Percentiles rank a stretch among this genome's conserved stretches.
phyloP scores from a whole-genome alignment of 2,888 invertebrate species.

The Liodrosophila aerea region DNA sequence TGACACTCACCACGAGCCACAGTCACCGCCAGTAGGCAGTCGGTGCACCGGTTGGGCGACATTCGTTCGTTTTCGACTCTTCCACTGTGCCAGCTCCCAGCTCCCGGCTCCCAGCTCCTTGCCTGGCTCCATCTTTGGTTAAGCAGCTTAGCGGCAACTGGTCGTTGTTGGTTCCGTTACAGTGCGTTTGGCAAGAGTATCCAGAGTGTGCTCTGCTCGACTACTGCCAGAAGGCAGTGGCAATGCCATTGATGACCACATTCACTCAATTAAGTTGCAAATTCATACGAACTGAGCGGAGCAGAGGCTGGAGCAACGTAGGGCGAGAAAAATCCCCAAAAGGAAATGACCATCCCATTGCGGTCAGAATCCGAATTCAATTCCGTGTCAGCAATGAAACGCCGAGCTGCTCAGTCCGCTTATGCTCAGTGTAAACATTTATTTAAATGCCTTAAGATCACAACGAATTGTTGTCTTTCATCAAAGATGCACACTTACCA shows the following conservation, averaged over 20 bases:
- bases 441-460: constrained; percentile 35
- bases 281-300: constrained; percentile 31
- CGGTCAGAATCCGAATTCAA: no score
- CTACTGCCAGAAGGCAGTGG: neutral
- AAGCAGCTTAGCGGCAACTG: constrained; percentile 64
- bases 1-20: neutral
- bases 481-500: no score
- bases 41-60: neutral
- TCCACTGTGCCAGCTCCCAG: neutral
- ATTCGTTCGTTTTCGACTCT: no score
- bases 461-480: constrained; percentile 9
- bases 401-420: no score
- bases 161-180: constrained; percentile 22
- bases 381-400: no score
- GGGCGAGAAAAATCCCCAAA: no score
- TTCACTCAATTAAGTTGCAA: constrained; percentile 63
- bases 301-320: neutral
- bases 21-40: constrained; percentile 6
- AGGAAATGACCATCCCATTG: no score
- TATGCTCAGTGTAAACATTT: constrained; percentile 46
- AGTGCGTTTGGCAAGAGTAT: no score
- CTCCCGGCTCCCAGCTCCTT: no score
- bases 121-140: constrained; percentile 4
- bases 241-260: constrained; percentile 53
- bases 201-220: no score